These are phyloP conservation scores for Lasiurus cinereus DNA, from an alignment of 2,113 vertebrate genomes.

Conservation along the genomic window DNA sequence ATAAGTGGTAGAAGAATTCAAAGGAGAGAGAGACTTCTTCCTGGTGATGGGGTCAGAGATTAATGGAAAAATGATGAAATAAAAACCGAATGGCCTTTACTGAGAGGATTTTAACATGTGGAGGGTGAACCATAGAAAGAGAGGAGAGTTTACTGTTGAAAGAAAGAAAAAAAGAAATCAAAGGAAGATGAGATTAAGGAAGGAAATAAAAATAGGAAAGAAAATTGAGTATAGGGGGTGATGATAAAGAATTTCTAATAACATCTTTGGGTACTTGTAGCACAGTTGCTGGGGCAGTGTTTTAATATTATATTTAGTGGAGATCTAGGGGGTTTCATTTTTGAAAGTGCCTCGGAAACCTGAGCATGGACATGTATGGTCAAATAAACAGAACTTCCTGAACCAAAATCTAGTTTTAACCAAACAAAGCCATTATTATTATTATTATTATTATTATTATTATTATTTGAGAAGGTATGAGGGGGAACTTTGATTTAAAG, in stretches of 20 bases:
- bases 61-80: slow-evolving; percentile 26
- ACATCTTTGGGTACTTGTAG: neutral
- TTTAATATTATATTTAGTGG: neutral
- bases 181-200: neutral
- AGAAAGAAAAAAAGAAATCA: neutral
- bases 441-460: too few relatives aligned
- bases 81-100: neutral
- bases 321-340: neutral
- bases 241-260: neutral
- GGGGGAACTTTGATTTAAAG: neutral
- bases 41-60: slow-evolving; percentile 12
- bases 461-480: neutral
- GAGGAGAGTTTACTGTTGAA: neutral
- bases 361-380: fast-evolving
- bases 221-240: neutral
- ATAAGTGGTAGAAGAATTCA: neutral
- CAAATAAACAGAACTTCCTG: neutral
- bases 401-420: too few relatives aligned
- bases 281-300: neutral
- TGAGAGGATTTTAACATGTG: neutral
- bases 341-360: neutral
- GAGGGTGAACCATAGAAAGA: neutral
- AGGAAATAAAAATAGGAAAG: neutral
- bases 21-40: neutral
- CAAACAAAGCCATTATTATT: too few relatives aligned